These are phyloP conservation scores for Micrastur ruficollis DNA, from an alignment of 2,797 vertebrate species.

Conservation along the genomic window DNA sequence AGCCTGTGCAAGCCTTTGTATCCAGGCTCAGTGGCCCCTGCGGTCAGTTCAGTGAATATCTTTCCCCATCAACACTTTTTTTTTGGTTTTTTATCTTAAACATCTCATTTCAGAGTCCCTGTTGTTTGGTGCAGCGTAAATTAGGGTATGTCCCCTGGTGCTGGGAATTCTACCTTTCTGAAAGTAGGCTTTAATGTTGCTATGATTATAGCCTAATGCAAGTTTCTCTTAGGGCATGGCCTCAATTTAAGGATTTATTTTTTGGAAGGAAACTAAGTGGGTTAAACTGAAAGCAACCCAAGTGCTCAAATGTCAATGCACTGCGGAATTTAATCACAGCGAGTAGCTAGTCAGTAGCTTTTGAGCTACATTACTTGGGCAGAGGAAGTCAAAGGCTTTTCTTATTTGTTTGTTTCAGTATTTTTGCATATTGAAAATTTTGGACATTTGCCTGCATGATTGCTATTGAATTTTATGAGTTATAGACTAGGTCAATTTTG, in stretches of 20 bases:
- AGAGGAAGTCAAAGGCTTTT: background rate
- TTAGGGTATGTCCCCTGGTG: background rate
- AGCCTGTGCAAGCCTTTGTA: background rate
- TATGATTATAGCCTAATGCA: slow-evolving; percentile 1
- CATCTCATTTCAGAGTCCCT: background rate
- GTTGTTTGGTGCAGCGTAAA: background rate
- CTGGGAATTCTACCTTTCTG: background rate
- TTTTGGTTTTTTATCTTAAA: no score
- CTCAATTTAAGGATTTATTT: slow-evolving; percentile 54
- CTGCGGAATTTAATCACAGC: background rate
- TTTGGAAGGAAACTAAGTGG: slow-evolving; percentile 4
- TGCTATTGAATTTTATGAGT: background rate
- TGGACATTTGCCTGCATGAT: background rate
- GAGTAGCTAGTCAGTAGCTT: background rate
- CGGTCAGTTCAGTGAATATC: background rate
- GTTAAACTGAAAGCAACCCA: background rate
- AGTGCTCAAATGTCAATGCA: background rate
- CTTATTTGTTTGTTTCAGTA: background rate
- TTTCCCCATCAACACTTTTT: background rate
- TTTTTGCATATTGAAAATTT: background rate
- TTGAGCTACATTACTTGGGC: background rate
- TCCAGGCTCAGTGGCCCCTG: background rate
- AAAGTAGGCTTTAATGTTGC: slow-evolving; percentile 26
- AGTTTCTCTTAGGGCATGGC: slow-evolving; percentile 16
- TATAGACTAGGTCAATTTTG: background rate